Conservation (phyloP, 2,797 vertebrate species). For the Pagetopsis macropterus region DNA sequence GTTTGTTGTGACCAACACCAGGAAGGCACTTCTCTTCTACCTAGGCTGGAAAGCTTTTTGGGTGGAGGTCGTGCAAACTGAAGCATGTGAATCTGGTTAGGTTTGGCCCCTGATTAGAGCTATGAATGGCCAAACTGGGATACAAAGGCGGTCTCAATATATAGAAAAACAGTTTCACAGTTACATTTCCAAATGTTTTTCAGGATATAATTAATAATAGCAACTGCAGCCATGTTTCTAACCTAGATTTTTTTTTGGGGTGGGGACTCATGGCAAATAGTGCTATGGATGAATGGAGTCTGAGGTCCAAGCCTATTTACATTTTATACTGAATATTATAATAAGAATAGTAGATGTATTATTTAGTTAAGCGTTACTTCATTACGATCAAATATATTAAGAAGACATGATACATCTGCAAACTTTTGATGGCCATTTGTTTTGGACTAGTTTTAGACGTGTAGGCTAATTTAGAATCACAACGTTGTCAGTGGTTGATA, state of each 20-base stretch:
- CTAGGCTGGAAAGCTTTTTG: background rate
- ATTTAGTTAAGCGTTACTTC: background rate
- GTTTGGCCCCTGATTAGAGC: background rate
- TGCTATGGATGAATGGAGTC: background rate
- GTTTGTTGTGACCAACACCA: background rate
- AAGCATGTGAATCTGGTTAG: too few relatives aligned
- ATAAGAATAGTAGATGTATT: accelerated
- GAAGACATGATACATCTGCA: background rate
- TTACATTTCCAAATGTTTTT: background rate
- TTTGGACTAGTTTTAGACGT: too few relatives aligned
- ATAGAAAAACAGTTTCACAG: too few relatives aligned
- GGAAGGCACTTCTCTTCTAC: too few relatives aligned
- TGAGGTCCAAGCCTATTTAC: background rate
- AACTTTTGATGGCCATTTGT: background rate
- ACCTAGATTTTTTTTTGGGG: background rate
- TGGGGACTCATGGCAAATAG: background rate
- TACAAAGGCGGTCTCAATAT: background rate
- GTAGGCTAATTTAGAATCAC: too few relatives aligned
- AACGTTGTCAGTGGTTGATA: too few relatives aligned
- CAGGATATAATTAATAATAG: background rate
- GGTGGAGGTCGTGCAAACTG: too few relatives aligned
- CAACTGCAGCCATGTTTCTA: too few relatives aligned
- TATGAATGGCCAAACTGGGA: background rate
- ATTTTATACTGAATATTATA: too few relatives aligned
- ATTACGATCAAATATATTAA: background rate